These are phyloP conservation scores for Apantesis nais DNA, from an alignment of 2,888 invertebrate genomes.

Conservation along the genomic window DNA sequence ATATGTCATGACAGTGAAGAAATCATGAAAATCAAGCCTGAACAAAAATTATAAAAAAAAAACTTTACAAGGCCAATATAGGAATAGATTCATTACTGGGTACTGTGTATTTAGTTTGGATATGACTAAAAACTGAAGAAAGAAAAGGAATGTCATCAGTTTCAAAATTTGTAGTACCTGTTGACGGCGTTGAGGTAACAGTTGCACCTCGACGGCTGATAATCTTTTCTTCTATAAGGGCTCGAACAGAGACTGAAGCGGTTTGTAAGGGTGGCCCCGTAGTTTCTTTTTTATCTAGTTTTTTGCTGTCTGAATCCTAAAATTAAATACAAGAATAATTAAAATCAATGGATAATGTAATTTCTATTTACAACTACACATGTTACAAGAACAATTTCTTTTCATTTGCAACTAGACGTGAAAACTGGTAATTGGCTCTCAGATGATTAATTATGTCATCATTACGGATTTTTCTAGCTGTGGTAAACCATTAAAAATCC, in stretches of 20 bases:
- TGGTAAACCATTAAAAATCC: neutral
- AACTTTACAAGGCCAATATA: neutral
- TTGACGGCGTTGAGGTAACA: constrained; percentile 60
- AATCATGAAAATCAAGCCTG: neutral
- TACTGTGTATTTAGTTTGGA: neutral
- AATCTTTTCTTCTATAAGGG: constrained; percentile 96
- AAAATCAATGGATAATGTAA: neutral
- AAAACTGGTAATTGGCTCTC: no score
- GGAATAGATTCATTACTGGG: neutral
- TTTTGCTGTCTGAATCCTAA: constrained; percentile 94
- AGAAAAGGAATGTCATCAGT: neutral
- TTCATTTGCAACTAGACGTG: no score
- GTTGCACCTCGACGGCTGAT: constrained; percentile 92
- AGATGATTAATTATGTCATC: no score
- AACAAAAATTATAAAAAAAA: no score
- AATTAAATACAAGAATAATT: constrained; percentile 19
- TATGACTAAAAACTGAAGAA: neutral
- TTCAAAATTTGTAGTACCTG: constrained; percentile 50
- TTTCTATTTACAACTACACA: neutral
- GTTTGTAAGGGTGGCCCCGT: constrained; percentile 94
- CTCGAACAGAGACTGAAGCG: constrained; percentile 95
- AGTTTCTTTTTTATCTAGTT: constrained; percentile 93
- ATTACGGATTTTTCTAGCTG: no score
- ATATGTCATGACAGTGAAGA: neutral
- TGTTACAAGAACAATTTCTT: neutral